Evolutionary conservation across 2,888 invertebrate genomes (phyloP).

Genomic region (Thereva unica): DNA sequence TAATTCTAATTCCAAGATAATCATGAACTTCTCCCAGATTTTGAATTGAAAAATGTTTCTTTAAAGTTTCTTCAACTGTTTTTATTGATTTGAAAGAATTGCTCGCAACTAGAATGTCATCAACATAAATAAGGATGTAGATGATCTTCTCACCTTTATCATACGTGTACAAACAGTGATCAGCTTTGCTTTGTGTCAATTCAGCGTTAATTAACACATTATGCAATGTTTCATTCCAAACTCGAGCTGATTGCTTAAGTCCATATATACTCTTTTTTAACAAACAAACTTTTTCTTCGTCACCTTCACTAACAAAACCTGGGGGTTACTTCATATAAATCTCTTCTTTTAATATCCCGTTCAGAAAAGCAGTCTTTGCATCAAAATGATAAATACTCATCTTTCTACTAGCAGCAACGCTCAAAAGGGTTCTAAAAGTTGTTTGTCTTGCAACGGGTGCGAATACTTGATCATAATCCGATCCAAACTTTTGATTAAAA

Average conservation of each 20-base stretch:
- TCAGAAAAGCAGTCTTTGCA: slow-evolving; percentile 38
- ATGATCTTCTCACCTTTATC: slow-evolving; percentile 17
- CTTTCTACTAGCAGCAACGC: slow-evolving; percentile 7
- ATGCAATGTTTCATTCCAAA: slow-evolving; percentile 38
- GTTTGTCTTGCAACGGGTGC: slow-evolving; percentile 37
- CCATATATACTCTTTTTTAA: slow-evolving; percentile 40
- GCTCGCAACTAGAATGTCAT: slow-evolving; percentile 36
- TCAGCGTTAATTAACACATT: slow-evolving; percentile 9
- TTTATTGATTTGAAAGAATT: slow-evolving; percentile 9
- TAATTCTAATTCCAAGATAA: slow-evolving; percentile 37
- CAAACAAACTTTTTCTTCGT: slow-evolving; percentile 33
- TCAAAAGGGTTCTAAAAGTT: slow-evolving; percentile 36
- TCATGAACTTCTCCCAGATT: slow-evolving; percentile 31
- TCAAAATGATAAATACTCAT: slow-evolving; percentile 37
- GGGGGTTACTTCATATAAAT: slow-evolving; percentile 41
- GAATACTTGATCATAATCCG: slow-evolving; percentile 39
- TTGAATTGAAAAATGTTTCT: slow-evolving; percentile 32
- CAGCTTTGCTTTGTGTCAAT: slow-evolving; percentile 32
- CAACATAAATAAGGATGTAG: slow-evolving; percentile 36
- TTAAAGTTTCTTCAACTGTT: slow-evolving; percentile 16
- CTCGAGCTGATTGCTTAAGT: slow-evolving; percentile 40
- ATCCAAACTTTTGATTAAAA: slow-evolving; percentile 35
- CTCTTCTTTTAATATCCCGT: slow-evolving; percentile 32
- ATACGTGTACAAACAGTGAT: slow-evolving; percentile 37
- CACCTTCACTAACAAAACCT: slow-evolving; percentile 32